Evolutionary conservation across 2,888 invertebrate species (phyloP).

Genomic region (Lottia scabra): DNA sequence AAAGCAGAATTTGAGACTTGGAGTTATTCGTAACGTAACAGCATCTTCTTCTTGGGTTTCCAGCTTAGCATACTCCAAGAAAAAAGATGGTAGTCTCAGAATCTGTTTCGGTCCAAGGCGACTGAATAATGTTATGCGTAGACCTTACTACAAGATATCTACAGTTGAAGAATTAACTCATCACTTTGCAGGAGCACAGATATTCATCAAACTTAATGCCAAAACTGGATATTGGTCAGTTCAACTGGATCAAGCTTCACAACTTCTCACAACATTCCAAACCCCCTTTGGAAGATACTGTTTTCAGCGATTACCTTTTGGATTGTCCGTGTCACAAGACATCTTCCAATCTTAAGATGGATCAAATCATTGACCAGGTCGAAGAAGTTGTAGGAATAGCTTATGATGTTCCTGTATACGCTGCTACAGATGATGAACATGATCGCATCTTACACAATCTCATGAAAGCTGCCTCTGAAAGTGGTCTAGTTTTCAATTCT

Average conservation of each 20-base stretch:
- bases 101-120: neutral
- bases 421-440: constrained; percentile 15
- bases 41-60: neutral
- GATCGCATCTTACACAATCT: constrained; percentile 14
- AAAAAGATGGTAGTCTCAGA: neutral
- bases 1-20: neutral
- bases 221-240: constrained; percentile 35
- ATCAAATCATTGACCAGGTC: neutral
- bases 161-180: constrained; percentile 29
- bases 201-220: constrained; percentile 34
- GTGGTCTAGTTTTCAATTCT: constrained; percentile 20
- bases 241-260: too few relatives aligned
- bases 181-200: constrained; percentile 24
- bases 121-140: neutral
- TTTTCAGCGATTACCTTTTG: neutral
- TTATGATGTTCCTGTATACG: constrained; percentile 17
- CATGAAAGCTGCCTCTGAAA: constrained; percentile 13
- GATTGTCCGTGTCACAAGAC: neutral
- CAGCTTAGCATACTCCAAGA: neutral
- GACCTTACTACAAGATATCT: neutral
- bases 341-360: neutral
- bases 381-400: neutral
- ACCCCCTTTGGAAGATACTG: too few relatives aligned
- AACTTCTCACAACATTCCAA: too few relatives aligned
- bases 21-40: neutral